A percentile compares a stretch with the other conserved stretches of the same genome.
phyloP scores from a whole-genome alignment of 2,888 invertebrate species.

The Amphiduros pacificus region DNA sequence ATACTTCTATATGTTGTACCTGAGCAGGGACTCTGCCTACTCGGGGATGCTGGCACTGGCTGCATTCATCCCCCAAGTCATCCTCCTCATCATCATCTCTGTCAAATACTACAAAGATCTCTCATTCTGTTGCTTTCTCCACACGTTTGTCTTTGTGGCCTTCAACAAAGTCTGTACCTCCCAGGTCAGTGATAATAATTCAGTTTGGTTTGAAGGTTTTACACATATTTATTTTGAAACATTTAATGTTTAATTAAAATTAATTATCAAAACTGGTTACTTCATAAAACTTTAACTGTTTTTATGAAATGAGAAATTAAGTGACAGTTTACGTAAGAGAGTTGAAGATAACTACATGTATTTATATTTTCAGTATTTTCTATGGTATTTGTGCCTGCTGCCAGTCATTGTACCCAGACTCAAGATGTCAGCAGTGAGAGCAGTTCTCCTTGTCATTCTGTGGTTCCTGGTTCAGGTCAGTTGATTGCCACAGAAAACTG shows the following conservation, averaged over 20 bases:
- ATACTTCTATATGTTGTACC: conserved; percentile 89
- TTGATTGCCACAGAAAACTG: too few species aligned
- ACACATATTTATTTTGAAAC: too few species aligned
- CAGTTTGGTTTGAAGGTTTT: too few species aligned
- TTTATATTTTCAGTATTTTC: conserved; percentile 57
- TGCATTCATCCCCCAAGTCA: conserved; percentile 71
- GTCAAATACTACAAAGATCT: conserved; percentile 64
- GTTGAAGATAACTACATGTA: not conserved
- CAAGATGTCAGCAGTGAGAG: conserved; percentile 41
- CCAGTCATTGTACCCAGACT: conserved; percentile 65
- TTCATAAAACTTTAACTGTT: too few species aligned
- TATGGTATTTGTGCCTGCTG: conserved; percentile 91
- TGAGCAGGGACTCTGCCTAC: conserved; percentile 55
- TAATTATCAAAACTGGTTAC: too few species aligned
- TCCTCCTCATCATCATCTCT: conserved; percentile 54
- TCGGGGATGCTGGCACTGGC: conserved; percentile 66
- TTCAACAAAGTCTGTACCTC: conserved; percentile 96
- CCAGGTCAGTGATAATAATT: conserved; percentile 64
- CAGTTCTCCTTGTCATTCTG: conserved; percentile 63
- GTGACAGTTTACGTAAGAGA: not conserved
- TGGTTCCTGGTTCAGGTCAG: conserved; percentile 62
- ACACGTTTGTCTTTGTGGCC: conserved; percentile 84
- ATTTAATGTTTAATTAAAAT: too few species aligned
- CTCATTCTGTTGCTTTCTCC: conserved; percentile 80
- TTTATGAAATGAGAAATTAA: too few species aligned